Evolutionary conservation across 2,113 vertebrate genomes (phyloP).

Genomic region (Laticauda laticaudata): DNA sequence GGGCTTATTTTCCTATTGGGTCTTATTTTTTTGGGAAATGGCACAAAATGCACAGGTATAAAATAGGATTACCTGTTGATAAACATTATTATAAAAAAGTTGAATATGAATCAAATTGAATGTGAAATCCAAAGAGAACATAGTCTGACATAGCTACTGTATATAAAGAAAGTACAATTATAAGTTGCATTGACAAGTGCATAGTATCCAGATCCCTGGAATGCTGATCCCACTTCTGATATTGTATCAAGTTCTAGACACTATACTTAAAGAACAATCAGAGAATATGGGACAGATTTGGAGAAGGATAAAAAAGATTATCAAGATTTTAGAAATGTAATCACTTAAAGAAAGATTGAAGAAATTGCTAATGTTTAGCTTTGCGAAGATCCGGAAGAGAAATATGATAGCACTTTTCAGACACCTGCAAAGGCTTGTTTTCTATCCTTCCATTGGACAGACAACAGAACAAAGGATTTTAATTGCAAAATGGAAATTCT

Average conservation of each 20-base stretch:
- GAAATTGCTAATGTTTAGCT: neutral
- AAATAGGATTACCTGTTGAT: neutral
- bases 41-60: neutral
- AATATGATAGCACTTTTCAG: neutral
- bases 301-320: neutral
- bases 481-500: neutral
- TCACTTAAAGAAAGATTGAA: neutral
- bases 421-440: neutral
- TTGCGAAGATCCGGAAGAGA: neutral
- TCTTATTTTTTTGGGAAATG: no score
- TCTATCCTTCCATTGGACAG: neutral
- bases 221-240: neutral
- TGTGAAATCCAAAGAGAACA: neutral
- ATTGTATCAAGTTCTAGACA: neutral
- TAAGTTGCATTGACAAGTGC: neutral
- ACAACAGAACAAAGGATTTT: neutral
- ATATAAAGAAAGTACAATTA: neutral
- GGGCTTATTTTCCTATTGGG: no score
- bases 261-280: neutral
- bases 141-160: neutral
- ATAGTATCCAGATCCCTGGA: neutral
- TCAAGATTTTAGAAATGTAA: neutral
- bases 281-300: neutral
- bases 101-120: no score
- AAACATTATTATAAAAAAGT: neutral